Conservation (phyloP, 2,888 invertebrate genomes). For the Ligdia adustata region DNA sequence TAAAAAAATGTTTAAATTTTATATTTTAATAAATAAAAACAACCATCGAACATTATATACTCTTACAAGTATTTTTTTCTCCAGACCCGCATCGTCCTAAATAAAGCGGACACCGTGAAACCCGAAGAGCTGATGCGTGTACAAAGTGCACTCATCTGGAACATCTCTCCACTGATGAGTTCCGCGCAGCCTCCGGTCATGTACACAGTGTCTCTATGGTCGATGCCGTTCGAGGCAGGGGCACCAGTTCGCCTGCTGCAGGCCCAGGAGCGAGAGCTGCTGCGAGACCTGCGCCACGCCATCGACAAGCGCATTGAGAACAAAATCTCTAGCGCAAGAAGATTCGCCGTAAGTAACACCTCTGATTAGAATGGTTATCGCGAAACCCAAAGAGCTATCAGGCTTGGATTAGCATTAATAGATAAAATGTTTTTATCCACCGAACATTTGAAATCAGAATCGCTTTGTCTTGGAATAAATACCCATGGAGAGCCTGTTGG, state of each 20-base stretch:
- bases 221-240: constrained; percentile 91
- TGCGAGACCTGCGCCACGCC: constrained; percentile 93
- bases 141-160: constrained; percentile 97
- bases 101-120: constrained; percentile 97
- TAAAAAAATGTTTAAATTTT: too few relatives aligned
- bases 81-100: constrained; percentile 95
- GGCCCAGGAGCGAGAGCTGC: constrained; percentile 94
- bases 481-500: too few relatives aligned
- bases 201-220: constrained; percentile 96
- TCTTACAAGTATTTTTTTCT: too few relatives aligned
- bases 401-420: too few relatives aligned
- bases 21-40: too few relatives aligned
- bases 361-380: too few relatives aligned
- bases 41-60: too few relatives aligned
- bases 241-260: constrained; percentile 92
- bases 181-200: constrained; percentile 96
- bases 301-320: constrained; percentile 96
- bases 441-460: too few relatives aligned
- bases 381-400: too few relatives aligned
- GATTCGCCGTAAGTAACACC: constrained; percentile 91
- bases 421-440: too few relatives aligned
- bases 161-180: constrained; percentile 97
- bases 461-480: too few relatives aligned
- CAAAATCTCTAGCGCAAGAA: constrained; percentile 96
- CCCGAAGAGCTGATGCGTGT: constrained; percentile 97